Evolutionary conservation across 2,888 invertebrate species (phyloP), one percentile per base, ranked within the genome.

Genomic region (Torymus auratus): DNA sequence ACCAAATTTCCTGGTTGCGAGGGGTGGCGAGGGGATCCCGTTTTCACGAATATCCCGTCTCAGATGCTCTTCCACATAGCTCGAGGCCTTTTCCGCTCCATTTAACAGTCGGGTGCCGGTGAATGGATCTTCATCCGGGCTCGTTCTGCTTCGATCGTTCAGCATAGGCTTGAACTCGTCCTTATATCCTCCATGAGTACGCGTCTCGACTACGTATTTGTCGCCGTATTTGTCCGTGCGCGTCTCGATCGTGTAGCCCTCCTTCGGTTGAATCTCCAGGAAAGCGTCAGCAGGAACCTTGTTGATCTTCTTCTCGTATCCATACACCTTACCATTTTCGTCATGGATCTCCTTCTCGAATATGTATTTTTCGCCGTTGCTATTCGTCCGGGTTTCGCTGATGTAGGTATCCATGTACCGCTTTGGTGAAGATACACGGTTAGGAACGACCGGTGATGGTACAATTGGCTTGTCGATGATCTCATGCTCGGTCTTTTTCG

Each of bases 211-310:
- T 67, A 89, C 87, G 70, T 90, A 90, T 82, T 89, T 90, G 78
- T 90, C 90, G 1, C 90, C 90, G 78, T 89, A 89, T 56, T 90
- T 89, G 78, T 90, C 88, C 12, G 88, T 89, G 10, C 86, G 85
- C 3, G 89, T 89, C 71, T 90, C 90, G 3, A 90, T 84, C 4
- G 86, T 88, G 75, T 89, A 90, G 0, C 89, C 89, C 2, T 89
- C 87, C 5, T 85, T 85, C 0, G 88, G 88, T 53, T 88, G 87
- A 2, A 85, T 56, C 0, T 88, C 87, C 88, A 87, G 91, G 92
- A 87, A 92, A 89, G 88, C 92, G 90, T 86, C 93, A 88, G 83
- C 91, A 88, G 81, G 92, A 91, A 90, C 93, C 92, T 84, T 92
- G 91, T 88, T 94, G 50, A 88, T 87, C 80, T 89, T 90, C 69